phyloP scores from a whole-genome alignment of 2,797 vertebrate genomes.

The Sebastes melanostomus region DNA sequence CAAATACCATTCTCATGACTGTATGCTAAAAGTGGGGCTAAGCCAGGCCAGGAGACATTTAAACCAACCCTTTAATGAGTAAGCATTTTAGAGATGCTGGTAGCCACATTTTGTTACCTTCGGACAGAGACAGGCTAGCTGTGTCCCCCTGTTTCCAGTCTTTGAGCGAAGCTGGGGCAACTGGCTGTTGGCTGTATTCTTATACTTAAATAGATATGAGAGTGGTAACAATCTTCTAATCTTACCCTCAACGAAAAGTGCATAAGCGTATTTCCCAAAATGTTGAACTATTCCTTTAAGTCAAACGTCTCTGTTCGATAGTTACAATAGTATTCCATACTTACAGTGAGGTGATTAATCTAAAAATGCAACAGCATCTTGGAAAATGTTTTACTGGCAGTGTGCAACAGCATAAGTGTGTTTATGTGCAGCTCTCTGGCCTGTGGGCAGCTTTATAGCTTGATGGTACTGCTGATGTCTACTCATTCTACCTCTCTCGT shows the following conservation, averaged over 20 bases:
- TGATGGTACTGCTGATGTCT: slow-evolving; percentile 21
- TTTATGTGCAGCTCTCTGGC: slow-evolving; percentile 21
- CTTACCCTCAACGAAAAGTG: not conserved
- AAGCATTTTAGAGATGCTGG: too few relatives aligned
- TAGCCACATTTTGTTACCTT: not conserved
- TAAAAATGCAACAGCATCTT: not conserved
- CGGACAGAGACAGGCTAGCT: not conserved
- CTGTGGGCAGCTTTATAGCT: slow-evolving; percentile 29
- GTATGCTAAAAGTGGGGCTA: not conserved
- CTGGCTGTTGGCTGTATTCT: not conserved
- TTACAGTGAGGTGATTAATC: not conserved
- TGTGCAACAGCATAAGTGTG: slow-evolving; percentile 13
- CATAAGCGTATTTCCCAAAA: not conserved
- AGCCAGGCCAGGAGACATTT: not conserved
- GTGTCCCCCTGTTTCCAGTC: not conserved
- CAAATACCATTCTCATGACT: not conserved
- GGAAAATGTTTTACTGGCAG: not conserved
- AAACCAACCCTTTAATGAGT: not conserved
- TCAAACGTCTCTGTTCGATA: not conserved
- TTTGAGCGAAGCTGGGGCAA: not conserved
- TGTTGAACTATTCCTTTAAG: not conserved
- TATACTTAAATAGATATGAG: too few relatives aligned
- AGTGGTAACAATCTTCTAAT: not conserved
- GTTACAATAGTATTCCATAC: not conserved
- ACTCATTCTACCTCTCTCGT: slow-evolving; percentile 2